A percentile compares a stretch with the other conserved stretches of the same genome.
phyloP scores from a whole-genome alignment of 2,113 vertebrate species.

The Taxidea taxus region DNA sequence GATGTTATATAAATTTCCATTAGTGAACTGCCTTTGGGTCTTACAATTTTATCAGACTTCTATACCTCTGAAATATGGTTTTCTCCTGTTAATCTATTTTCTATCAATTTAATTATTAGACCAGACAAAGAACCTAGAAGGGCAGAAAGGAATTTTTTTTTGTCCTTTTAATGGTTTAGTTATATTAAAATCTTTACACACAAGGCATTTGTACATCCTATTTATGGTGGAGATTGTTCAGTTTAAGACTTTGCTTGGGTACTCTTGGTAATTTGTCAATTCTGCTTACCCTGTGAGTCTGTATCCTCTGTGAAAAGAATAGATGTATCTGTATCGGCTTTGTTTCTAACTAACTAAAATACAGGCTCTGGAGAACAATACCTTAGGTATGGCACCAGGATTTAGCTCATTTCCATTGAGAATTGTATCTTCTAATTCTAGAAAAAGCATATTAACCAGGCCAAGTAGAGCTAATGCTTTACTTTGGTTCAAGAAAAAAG shows the following conservation, averaged over 20 bases:
- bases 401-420: conserved; percentile 41
- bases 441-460: background rate
- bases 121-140: background rate
- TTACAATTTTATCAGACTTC: background rate
- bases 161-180: background rate
- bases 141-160: background rate
- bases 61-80: background rate
- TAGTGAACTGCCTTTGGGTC: background rate
- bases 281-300: background rate
- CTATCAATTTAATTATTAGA: background rate
- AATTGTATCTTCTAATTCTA: background rate
- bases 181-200: background rate
- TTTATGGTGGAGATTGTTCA: background rate
- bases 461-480: background rate
- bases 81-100: background rate
- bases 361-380: conserved; percentile 5
- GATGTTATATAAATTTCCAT: background rate
- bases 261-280: conserved; percentile 43
- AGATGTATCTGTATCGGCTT: background rate
- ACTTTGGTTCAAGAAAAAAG: background rate
- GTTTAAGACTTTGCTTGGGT: background rate
- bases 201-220: background rate
- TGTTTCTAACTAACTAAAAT: conserved; percentile 41
- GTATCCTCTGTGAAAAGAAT: background rate
- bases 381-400: background rate